Percentiles rank a stretch among this genome's conserved stretches.
These are phyloP conservation scores for Teleiodes luculella DNA, from an alignment of 2,888 invertebrate species.

Conservation along the genomic window DNA sequence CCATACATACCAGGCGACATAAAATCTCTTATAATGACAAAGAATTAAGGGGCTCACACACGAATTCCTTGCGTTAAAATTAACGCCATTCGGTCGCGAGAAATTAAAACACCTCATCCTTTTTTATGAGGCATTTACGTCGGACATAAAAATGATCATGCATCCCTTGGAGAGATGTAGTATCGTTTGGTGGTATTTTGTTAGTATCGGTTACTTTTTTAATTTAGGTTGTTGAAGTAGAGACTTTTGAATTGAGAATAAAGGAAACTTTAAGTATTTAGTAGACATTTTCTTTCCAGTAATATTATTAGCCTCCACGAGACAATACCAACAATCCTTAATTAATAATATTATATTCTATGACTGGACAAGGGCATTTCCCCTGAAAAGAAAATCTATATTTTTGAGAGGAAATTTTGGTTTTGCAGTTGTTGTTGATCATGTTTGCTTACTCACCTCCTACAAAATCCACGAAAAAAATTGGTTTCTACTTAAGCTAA, in stretches of 20 bases:
- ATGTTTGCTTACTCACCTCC: too few relatives aligned
- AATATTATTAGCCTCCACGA: too few relatives aligned
- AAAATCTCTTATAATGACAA: slow-evolving; percentile 65
- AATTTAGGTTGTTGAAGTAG: background rate
- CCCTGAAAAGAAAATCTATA: too few relatives aligned
- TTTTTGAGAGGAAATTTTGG: too few relatives aligned
- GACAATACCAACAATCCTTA: too few relatives aligned
- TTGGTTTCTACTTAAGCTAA: too few relatives aligned
- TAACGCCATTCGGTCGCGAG: slow-evolving; percentile 70
- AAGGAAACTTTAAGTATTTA: background rate
- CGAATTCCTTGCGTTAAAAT: slow-evolving; percentile 58
- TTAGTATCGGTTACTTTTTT: slow-evolving; percentile 15
- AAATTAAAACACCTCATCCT: slow-evolving; percentile 74
- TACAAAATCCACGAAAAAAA: too few relatives aligned
- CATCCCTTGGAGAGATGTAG: slow-evolving; percentile 62
- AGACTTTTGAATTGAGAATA: background rate
- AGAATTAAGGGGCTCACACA: slow-evolving; percentile 47
- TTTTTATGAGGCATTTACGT: slow-evolving; percentile 76
- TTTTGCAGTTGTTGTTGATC: too few relatives aligned
- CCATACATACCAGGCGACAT: slow-evolving; percentile 33
- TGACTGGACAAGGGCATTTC: too few relatives aligned
- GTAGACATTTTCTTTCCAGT: too few relatives aligned
- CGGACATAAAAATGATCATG: slow-evolving; percentile 60
- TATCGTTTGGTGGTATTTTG: slow-evolving; percentile 27
- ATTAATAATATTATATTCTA: too few relatives aligned